Evolutionary conservation across 1,140 invertebrate species (phyloP).

Genomic region (Drosophila athabasca): DNA sequence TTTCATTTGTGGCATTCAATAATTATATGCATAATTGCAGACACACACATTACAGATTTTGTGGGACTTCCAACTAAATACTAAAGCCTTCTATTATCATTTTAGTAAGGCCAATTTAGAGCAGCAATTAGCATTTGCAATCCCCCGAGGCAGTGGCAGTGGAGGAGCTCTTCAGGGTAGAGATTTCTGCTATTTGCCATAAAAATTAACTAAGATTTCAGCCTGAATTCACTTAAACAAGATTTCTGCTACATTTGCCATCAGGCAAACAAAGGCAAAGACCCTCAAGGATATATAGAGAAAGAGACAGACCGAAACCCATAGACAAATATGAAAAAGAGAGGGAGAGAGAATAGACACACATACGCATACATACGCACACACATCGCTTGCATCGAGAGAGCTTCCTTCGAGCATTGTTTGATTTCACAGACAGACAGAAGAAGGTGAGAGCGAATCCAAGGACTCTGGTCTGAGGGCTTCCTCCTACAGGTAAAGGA

Average conservation of each 20-base stretch:
- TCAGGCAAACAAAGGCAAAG: conserved; percentile 39
- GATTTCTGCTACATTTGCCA: conserved; percentile 61
- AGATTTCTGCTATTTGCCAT: conserved; percentile 49
- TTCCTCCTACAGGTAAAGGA: background rate
- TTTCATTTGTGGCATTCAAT: no score
- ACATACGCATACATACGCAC: background rate
- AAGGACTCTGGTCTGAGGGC: no score
- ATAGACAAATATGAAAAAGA: conserved; percentile 26
- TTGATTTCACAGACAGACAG: conserved; percentile 38
- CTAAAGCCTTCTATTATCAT: no score
- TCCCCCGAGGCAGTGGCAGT: no score
- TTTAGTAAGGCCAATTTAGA: no score
- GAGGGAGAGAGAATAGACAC: background rate
- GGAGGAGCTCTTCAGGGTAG: no score
- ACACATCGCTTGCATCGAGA: conserved; percentile 1
- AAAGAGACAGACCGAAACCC: background rate
- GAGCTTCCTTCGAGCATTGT: conserved; percentile 18
- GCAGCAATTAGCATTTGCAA: no score
- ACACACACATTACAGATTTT: no score
- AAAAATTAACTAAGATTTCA: conserved; percentile 65
- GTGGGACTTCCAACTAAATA: no score
- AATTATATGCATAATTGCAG: no score
- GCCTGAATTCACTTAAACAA: conserved; percentile 58
- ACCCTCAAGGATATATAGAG: no score
- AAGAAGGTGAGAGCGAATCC: conserved; percentile 6